Percentiles rank a stretch among this genome's conserved stretches.
These are phyloP conservation scores for Salmo trutta DNA, from an alignment of 2,797 vertebrate species.

Conservation along the genomic window DNA sequence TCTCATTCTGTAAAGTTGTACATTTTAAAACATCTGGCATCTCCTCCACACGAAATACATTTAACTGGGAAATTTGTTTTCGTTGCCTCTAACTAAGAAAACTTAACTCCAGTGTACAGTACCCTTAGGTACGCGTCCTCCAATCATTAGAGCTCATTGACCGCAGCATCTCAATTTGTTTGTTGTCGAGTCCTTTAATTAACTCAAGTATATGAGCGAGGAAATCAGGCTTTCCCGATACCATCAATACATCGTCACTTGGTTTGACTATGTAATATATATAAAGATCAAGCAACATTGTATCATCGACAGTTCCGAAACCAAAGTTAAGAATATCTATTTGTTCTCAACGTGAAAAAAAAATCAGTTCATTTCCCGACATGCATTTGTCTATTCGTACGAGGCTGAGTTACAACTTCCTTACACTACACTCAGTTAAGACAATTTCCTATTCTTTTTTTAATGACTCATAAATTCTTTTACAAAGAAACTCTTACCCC, in stretches of 20 bases:
- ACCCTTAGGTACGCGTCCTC: background rate
- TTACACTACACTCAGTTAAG: background rate
- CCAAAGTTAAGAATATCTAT: background rate
- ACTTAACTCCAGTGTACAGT: too few relatives aligned
- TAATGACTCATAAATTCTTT: background rate
- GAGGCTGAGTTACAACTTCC: background rate
- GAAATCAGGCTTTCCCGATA: background rate
- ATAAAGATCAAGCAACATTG: background rate
- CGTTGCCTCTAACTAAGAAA: too few relatives aligned
- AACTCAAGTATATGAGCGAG: background rate
- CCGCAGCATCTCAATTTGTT: background rate
- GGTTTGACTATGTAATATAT: background rate
- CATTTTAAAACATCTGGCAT: too few relatives aligned
- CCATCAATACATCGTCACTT: background rate
- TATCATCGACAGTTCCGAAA: background rate
- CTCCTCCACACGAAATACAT: too few relatives aligned
- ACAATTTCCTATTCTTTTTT: background rate
- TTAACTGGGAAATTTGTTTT: too few relatives aligned
- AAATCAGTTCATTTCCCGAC: background rate
- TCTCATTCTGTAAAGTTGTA: too few relatives aligned
- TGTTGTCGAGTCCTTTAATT: background rate
- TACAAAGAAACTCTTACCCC: slow-evolving; percentile 52
- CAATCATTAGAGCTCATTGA: background rate
- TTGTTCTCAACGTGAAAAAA: background rate
- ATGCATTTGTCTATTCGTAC: background rate